phyloP scores from a whole-genome alignment of 2,888 invertebrate genomes.

The Macrophya alboannulata region DNA sequence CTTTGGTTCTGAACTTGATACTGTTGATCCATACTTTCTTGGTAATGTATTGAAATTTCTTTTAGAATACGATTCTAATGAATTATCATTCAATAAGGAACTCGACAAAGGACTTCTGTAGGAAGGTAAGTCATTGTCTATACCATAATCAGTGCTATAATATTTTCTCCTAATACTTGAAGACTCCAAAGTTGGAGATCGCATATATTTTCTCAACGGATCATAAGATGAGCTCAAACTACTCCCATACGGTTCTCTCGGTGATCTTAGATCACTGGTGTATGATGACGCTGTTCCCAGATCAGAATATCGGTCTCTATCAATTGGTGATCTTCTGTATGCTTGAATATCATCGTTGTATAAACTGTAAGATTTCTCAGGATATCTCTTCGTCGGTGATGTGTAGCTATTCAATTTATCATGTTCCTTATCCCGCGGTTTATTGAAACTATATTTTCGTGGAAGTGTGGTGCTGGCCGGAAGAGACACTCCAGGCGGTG shows the following conservation, averaged over 20 bases:
- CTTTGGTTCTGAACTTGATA: slow-evolving; percentile 70
- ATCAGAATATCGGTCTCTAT: slow-evolving; percentile 71
- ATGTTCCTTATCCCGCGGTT: slow-evolving; percentile 67
- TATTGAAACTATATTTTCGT: slow-evolving; percentile 78
- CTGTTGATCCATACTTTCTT: slow-evolving; percentile 72
- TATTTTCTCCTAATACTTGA: slow-evolving; percentile 67
- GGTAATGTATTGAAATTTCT: slow-evolving; percentile 67
- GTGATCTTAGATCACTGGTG: slow-evolving; percentile 68
- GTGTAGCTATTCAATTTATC: slow-evolving; percentile 52
- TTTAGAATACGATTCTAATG: slow-evolving; percentile 63
- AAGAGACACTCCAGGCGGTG: slow-evolving; percentile 74
- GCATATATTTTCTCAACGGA: slow-evolving; percentile 70
- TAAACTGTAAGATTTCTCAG: slow-evolving; percentile 70
- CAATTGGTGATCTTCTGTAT: slow-evolving; percentile 70
- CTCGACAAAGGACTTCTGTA: slow-evolving; percentile 66
- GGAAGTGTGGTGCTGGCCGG: slow-evolving; percentile 77
- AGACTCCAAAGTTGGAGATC: slow-evolving; percentile 71
- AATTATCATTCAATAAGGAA: slow-evolving; percentile 62
- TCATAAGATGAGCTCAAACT: slow-evolving; percentile 69
- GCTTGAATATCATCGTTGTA: slow-evolving; percentile 69
- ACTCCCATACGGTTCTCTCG: slow-evolving; percentile 65
- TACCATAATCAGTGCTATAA: slow-evolving; percentile 69
- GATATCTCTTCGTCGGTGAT: slow-evolving; percentile 61
- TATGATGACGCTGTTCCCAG: slow-evolving; percentile 63
- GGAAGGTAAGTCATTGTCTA: slow-evolving; percentile 64